Conservation (phyloP, 2,888 invertebrate species). For the Caenorhabditis zanzibari region DNA sequence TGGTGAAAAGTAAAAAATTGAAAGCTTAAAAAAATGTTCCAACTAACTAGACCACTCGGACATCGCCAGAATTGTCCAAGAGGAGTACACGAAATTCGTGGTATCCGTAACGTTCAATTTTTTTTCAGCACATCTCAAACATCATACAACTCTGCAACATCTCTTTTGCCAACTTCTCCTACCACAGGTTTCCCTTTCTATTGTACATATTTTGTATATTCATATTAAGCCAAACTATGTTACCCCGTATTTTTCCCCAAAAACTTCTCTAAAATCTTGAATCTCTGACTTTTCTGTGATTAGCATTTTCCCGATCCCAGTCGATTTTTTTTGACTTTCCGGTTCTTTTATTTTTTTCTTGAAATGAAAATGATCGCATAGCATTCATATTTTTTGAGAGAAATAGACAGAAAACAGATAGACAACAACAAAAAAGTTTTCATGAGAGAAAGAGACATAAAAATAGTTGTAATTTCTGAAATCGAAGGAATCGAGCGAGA, state of each 20-base stretch:
- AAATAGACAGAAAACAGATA: background rate
- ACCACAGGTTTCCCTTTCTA: background rate
- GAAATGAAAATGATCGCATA: background rate
- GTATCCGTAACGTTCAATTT: too few species aligned
- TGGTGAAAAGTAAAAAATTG: too few species aligned
- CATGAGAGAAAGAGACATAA: background rate
- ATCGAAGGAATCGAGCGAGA: conserved; percentile 1
- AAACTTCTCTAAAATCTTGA: background rate
- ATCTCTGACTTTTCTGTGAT: background rate
- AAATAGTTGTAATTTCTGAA: background rate
- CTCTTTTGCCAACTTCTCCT: background rate
- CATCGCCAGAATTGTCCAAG: too few species aligned
- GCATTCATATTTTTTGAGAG: background rate
- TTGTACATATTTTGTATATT: conserved; percentile 5
- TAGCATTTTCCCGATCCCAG: background rate
- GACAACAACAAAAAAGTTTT: background rate
- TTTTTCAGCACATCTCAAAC: too few species aligned
- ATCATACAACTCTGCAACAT: too few species aligned
- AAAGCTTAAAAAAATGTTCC: too few species aligned
- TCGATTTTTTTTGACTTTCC: background rate
- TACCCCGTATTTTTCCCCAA: background rate
- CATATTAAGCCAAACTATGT: background rate
- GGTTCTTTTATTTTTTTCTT: background rate
- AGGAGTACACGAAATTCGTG: too few species aligned
- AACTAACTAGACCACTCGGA: too few species aligned